phyloP scores from a whole-genome alignment of 1,140 invertebrate genomes.

The Vollenhovia emeryi region DNA sequence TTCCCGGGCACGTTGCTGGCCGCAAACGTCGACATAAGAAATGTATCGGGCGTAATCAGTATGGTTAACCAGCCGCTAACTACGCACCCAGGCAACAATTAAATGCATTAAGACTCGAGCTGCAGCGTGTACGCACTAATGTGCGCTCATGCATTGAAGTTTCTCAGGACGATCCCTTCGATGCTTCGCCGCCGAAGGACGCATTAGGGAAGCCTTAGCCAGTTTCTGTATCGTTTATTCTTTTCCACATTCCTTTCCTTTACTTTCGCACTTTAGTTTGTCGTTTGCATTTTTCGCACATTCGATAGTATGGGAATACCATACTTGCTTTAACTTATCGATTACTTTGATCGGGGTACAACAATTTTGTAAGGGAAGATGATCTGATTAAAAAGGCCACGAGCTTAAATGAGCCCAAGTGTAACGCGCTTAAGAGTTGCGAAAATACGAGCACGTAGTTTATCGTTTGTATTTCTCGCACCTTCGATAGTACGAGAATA shows the following conservation, averaged over 20 bases:
- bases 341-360: not conserved
- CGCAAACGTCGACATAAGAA: conserved; percentile 75
- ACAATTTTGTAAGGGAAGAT: not conserved
- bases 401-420: not conserved
- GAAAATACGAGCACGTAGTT: no score
- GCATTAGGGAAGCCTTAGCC: conserved; percentile 56
- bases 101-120: conserved; percentile 74
- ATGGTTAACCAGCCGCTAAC: conserved; percentile 82
- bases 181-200: conserved; percentile 60
- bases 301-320: not conserved
- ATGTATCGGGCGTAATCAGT: conserved; percentile 79
- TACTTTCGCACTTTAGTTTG: not conserved
- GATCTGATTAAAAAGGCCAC: not conserved
- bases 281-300: not conserved
- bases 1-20: conserved; percentile 61
- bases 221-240: conserved; percentile 42
- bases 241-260: conserved; percentile 50
- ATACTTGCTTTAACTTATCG: not conserved
- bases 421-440: not conserved
- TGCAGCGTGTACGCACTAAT: conserved; percentile 80
- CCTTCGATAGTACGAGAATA: not conserved
- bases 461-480: not conserved
- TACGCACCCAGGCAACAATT: conserved; percentile 81
- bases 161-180: conserved; percentile 78
- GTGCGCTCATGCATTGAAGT: conserved; percentile 80